These are phyloP conservation scores for Macrotis lagotis DNA, from an alignment of 2,113 vertebrate species.

Conservation along the genomic window DNA sequence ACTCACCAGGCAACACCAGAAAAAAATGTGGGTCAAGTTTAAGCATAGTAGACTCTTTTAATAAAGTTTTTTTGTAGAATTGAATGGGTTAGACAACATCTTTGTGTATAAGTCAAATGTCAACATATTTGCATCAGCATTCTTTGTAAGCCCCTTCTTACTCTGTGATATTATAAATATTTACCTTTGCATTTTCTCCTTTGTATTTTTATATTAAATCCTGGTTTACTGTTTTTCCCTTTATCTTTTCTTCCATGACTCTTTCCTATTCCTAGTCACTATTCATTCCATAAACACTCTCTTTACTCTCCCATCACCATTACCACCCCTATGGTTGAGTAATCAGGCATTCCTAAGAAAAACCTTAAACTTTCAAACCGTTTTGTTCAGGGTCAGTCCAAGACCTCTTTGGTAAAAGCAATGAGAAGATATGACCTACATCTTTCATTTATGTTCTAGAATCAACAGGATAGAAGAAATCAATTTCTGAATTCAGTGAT, in stretches of 20 bases:
- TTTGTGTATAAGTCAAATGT: neutral
- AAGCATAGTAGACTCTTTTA: neutral
- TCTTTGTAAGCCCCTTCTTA: fast-evolving
- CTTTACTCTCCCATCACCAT: neutral
- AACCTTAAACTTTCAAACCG: neutral
- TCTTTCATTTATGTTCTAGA: constrained; percentile 8
- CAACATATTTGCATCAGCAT: neutral
- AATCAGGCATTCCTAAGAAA: neutral
- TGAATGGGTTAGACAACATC: neutral
- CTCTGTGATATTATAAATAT: neutral
- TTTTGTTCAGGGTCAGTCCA: neutral
- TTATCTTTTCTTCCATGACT: neutral
- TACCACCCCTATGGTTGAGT: neutral
- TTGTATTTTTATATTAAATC: neutral
- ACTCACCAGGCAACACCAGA: neutral
- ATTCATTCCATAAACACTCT: neutral
- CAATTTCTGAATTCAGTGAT: neutral
- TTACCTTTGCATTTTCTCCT: neutral
- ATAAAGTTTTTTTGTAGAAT: neutral
- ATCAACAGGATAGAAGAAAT: neutral
- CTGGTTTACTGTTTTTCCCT: neutral
- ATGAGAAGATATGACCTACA: neutral
- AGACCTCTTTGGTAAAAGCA: neutral
- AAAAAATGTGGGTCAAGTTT: neutral
- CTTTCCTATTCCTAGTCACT: neutral